Conservation (phyloP, 2,888 invertebrate species). For the Orthosia incerta region DNA sequence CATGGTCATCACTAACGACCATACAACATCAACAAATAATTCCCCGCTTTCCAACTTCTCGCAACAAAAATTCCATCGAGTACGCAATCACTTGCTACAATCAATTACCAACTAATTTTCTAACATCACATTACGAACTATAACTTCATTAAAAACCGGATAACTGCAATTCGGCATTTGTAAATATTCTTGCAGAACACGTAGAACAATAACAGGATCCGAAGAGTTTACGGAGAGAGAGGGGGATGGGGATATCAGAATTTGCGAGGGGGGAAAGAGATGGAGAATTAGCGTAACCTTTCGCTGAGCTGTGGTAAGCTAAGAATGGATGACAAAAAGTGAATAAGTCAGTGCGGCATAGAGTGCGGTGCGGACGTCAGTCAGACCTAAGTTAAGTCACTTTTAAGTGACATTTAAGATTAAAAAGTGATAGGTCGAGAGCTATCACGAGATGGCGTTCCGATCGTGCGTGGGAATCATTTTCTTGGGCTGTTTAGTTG, state of each 20-base stretch:
- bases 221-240: slow-evolving; percentile 69
- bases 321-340: slow-evolving; percentile 87
- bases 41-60: slow-evolving; percentile 23
- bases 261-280: slow-evolving; percentile 74
- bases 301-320: slow-evolving; percentile 83
- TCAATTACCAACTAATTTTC: slow-evolving; percentile 46
- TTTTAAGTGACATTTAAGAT: slow-evolving; percentile 81
- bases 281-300: slow-evolving; percentile 82
- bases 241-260: slow-evolving; percentile 72
- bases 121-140: slow-evolving; percentile 13
- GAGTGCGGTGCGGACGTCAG: slow-evolving; percentile 85
- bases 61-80: slow-evolving; percentile 47
- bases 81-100: slow-evolving; percentile 34
- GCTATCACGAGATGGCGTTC: slow-evolving; percentile 85
- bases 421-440: slow-evolving; percentile 76
- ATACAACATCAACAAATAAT: slow-evolving; percentile 5
- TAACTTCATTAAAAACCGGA: slow-evolving; percentile 52
- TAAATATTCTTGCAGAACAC: slow-evolving; percentile 86
- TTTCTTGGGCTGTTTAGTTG: slow-evolving; percentile 83
- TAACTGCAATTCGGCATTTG: slow-evolving; percentile 70
- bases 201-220: slow-evolving; percentile 88
- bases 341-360: slow-evolving; percentile 86
- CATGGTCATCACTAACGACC: slow-evolving; percentile 9
- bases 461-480: slow-evolving; percentile 80
- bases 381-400: slow-evolving; percentile 78